These are phyloP conservation scores for Grus americana DNA, from an alignment of 2,113 vertebrate genomes.

Conservation along the genomic window DNA sequence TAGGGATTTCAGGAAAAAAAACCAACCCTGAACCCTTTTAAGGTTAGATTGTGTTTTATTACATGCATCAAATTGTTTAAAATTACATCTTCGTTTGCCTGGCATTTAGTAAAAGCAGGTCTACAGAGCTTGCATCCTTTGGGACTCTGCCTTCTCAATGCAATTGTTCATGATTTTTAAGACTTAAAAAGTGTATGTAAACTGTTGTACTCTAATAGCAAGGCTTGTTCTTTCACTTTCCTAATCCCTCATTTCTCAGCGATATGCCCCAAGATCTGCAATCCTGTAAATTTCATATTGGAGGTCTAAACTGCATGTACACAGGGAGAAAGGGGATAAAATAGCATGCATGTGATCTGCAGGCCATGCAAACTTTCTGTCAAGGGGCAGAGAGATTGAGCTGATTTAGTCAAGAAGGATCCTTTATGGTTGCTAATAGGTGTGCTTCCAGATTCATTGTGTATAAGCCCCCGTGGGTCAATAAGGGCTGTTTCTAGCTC, in stretches of 20 bases:
- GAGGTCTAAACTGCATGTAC: background rate
- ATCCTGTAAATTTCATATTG: background rate
- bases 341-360: background rate
- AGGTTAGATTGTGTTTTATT: background rate
- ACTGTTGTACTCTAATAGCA: background rate
- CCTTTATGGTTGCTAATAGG: background rate
- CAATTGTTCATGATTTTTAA: background rate
- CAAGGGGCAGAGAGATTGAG: background rate
- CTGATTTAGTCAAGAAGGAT: background rate
- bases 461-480: background rate
- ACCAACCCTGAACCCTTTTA: background rate
- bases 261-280: background rate
- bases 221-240: background rate
- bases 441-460: background rate
- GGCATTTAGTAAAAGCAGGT: background rate
- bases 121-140: background rate
- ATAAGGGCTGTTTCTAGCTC: background rate
- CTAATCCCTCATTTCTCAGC: background rate
- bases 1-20: background rate
- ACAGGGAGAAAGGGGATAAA: background rate
- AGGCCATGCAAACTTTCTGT: background rate
- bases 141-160: background rate
- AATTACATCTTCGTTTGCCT: background rate
- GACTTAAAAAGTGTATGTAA: background rate
- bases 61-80: background rate